phyloP scores from a whole-genome alignment of 2,888 invertebrate genomes.

The Achlya flavicornis region DNA sequence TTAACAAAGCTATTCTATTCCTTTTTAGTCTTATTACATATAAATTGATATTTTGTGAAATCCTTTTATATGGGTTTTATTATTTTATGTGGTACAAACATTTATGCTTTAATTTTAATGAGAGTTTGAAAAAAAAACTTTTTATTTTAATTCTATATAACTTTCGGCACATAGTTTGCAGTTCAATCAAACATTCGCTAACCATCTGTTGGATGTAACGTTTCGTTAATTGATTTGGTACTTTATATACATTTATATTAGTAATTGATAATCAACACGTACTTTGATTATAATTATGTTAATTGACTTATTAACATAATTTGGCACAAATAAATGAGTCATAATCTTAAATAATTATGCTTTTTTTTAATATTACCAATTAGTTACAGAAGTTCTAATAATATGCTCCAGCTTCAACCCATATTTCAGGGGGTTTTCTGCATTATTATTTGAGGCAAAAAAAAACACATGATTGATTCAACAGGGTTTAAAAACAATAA shows the following conservation, averaged over 20 bases:
- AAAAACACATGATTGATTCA: too few relatives aligned
- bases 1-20: slow-evolving; percentile 8
- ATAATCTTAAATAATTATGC: background rate
- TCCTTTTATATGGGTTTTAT: too few relatives aligned
- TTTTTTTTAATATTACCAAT: too few relatives aligned
- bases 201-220: background rate
- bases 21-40: background rate
- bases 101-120: too few relatives aligned
- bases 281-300: slow-evolving; percentile 3
- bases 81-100: too few relatives aligned
- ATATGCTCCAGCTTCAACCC: too few relatives aligned
- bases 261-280: background rate
- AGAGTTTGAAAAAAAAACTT: background rate
- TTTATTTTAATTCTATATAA: background rate
- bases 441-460: too few relatives aligned
- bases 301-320: slow-evolving; percentile 7
- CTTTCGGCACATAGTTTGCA: background rate
- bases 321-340: slow-evolving; percentile 13
- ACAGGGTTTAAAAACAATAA: too few relatives aligned
- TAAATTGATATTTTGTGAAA: too few relatives aligned
- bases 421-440: too few relatives aligned
- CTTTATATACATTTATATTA: background rate
- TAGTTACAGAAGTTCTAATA: too few relatives aligned
- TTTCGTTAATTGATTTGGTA: background rate
- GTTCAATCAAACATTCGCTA: background rate